These are phyloP conservation scores for Sycobia sp. DNA, from an alignment of 1,140 invertebrate species.

Conservation along the genomic window DNA sequence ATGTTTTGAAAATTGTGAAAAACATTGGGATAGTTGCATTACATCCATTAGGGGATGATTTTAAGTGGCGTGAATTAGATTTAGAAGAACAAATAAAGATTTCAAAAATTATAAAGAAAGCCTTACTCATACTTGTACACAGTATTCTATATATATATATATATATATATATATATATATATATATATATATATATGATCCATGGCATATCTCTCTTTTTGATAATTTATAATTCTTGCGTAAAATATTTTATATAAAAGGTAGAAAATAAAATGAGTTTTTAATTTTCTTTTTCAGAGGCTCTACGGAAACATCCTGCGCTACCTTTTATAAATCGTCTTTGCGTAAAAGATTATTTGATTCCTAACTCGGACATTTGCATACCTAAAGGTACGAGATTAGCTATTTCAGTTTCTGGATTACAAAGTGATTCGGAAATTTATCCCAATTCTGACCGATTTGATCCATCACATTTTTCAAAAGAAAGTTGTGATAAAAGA, in stretches of 20 bases:
- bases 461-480: constrained; percentile 66
- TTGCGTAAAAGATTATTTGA: constrained; percentile 52
- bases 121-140: no score
- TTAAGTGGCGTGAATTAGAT: no score
- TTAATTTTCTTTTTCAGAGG: constrained; percentile 41
- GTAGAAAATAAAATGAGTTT: background rate
- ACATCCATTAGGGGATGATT: no score
- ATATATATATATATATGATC: no score
- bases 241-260: background rate
- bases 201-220: no score
- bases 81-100: no score
- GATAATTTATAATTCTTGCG: background rate
- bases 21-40: no score
- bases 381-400: constrained; percentile 45
- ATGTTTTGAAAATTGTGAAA: no score
- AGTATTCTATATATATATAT: no score
- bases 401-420: constrained; percentile 39
- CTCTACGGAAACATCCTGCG: constrained; percentile 59
- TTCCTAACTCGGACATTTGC: constrained; percentile 45
- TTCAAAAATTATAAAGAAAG: no score
- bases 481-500: constrained; percentile 52
- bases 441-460: constrained; percentile 67
- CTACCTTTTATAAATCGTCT: constrained; percentile 49
- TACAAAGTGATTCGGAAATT: constrained; percentile 55
- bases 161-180: no score